These are phyloP conservation scores for Arrhamphus sclerolepis DNA, from an alignment of 2,797 vertebrate genomes.

Conservation along the genomic window DNA sequence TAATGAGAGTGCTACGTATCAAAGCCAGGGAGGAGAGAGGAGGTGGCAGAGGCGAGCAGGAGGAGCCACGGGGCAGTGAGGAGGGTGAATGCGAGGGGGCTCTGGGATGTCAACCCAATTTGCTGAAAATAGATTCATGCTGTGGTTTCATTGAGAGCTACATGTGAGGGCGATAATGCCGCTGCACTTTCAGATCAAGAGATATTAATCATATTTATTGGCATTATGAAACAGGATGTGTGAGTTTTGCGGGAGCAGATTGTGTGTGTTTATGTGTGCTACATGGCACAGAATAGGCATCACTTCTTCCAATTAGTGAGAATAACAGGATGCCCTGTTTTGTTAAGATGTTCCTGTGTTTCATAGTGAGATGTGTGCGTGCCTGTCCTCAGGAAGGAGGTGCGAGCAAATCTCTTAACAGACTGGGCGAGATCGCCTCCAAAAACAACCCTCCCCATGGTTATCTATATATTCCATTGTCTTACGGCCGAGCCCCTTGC, in stretches of 20 bases:
- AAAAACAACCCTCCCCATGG: slow-evolving; percentile 26
- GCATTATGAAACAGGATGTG: slow-evolving; percentile 53
- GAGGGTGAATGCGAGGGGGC: slow-evolving; percentile 27
- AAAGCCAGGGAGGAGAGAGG: slow-evolving; percentile 30
- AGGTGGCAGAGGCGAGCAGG: slow-evolving; percentile 42
- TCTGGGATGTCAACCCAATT: slow-evolving; percentile 56
- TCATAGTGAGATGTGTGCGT: slow-evolving; percentile 37
- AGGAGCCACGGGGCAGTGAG: slow-evolving; percentile 46
- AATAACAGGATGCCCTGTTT: slow-evolving; percentile 79
- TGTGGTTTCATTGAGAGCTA: slow-evolving; percentile 55
- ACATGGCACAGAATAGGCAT: slow-evolving; percentile 43
- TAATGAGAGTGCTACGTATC: slow-evolving; percentile 64
- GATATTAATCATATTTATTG: slow-evolving; percentile 55
- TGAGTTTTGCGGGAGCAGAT: slow-evolving; percentile 30
- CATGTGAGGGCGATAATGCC: slow-evolving; percentile 54
- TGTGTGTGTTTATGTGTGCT: slow-evolving; percentile 5
- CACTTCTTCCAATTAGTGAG: slow-evolving; percentile 47
- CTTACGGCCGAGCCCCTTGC: slow-evolving; percentile 7
- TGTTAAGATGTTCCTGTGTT: slow-evolving; percentile 73
- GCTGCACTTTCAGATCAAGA: slow-evolving; percentile 56
- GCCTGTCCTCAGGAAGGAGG: slow-evolving; percentile 67
- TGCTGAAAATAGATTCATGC: slow-evolving; percentile 53
- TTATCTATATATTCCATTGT: slow-evolving; percentile 56
- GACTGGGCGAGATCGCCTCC: slow-evolving; percentile 26
- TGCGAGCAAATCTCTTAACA: slow-evolving; percentile 50